A percentile compares a stretch with the other conserved stretches of the same genome.
These are phyloP conservation scores for Platyrinchus mystaceus DNA, from an alignment of 2,797 vertebrate genomes.

Conservation along the genomic window DNA sequence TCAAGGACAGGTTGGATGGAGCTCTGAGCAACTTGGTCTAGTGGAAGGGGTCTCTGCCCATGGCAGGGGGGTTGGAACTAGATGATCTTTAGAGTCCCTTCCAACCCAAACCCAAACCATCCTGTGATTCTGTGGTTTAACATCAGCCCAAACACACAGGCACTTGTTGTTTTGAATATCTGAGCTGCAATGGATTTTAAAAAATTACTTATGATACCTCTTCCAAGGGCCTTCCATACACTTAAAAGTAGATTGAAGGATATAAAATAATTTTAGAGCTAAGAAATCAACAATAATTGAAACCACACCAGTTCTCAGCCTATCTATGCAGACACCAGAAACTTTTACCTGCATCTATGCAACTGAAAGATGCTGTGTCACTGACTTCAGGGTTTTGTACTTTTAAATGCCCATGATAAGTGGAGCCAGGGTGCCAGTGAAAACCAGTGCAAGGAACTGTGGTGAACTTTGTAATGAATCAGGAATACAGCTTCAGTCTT, in stretches of 20 bases:
- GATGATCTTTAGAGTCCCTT: background rate
- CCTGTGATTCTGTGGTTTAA: background rate
- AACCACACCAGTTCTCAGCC: background rate
- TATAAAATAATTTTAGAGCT: background rate
- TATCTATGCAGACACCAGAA: background rate
- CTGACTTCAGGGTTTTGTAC: background rate
- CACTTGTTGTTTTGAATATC: background rate
- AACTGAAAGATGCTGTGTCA: background rate
- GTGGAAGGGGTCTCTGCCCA: background rate
- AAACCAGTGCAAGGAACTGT: background rate
- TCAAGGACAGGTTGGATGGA: background rate
- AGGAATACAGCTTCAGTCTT: background rate
- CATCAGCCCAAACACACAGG: background rate
- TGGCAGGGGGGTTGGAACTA: background rate
- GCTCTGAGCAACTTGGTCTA: background rate
- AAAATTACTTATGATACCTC: background rate
- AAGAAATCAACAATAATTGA: background rate
- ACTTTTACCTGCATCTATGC: background rate
- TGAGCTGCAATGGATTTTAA: background rate
- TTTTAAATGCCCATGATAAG: background rate
- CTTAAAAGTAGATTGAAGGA: background rate
- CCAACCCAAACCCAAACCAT: background rate
- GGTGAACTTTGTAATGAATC: background rate
- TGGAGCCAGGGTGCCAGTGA: background rate
- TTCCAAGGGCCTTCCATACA: background rate